Evolutionary conservation across 1,140 invertebrate species (phyloP).

Genomic region (Nymphalis io): DNA sequence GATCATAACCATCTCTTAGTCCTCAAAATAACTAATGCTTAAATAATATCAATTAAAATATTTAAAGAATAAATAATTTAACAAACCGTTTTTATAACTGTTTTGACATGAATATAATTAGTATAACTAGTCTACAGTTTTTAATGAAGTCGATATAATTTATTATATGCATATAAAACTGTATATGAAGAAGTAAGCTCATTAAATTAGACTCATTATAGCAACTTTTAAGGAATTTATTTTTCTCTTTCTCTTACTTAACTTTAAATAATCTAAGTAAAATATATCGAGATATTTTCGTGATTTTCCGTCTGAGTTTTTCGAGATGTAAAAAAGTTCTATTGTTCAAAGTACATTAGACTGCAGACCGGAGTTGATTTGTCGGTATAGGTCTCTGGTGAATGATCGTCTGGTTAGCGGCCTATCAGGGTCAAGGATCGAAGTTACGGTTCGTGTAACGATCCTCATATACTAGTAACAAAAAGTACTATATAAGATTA

Average conservation of each 20-base stretch:
- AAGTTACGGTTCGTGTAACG: conserved; percentile 39
- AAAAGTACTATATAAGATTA: no score
- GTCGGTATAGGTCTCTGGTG: conserved; percentile 46
- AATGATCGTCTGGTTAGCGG: conserved; percentile 44
- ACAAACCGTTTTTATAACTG: not conserved
- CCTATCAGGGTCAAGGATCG: conserved; percentile 56
- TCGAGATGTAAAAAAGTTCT: not conserved
- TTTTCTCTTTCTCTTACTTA: not conserved
- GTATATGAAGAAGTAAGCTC: not conserved
- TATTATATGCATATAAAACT: conserved; percentile 6
- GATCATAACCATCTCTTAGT: no score
- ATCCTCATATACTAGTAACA: not conserved
- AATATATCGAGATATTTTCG: not conserved
- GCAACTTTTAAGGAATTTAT: not conserved
- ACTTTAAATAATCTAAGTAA: not conserved
- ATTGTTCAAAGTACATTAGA: not conserved
- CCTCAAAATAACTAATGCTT: no score
- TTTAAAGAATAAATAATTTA: not conserved
- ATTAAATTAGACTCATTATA: not conserved
- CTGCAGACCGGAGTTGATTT: conserved; percentile 10
- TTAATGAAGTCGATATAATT: not conserved
- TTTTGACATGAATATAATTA: not conserved
- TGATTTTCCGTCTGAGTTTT: not conserved
- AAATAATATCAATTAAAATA: not conserved
- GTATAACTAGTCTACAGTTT: not conserved